Evolutionary conservation across 2,888 invertebrate genomes (phyloP), one percentile per base, ranked within the genome.

Genomic region (Drosophila meridiana): DNA sequence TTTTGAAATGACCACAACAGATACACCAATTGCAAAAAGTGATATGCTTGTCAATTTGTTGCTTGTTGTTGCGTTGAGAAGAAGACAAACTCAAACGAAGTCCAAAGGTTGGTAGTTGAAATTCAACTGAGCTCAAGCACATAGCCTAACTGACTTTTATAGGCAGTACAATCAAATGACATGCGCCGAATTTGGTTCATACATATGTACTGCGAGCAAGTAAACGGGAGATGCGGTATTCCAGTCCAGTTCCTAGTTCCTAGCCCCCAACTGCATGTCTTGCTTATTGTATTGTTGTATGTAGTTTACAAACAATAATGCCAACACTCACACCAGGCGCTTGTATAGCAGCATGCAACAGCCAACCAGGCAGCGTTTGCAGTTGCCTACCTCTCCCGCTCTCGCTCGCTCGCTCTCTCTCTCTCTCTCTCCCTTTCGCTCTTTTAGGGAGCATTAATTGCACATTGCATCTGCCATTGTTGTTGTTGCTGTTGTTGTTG

Each of bases 251-350:
- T 55, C 11, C 32, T 47, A n/a, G 61, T 52, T 52, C 28, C 56
- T 55, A 38, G 56, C 34, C 58, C 64, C 64, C 76, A 38, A 42
- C 62, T 45, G 38, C 78, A 66, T 80, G 83, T 80, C 87, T 82
- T 87, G 87, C 89, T 87, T 86, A 86, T 87, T 87, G 87, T 89
- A 89, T 87, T 87, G 87, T 87, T 87, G 87, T 87, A 87, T 87
- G 85, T 83, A 87, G 87, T 87, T 87, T 89, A 89, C 89, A 89
- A 89, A 87, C 87, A 87, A 87, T 87, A 87, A 89, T 87, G 80
- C 82, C 85, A 85, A 89, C 83, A 87, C 84, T 80, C 86, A 83
- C 71, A 82, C 83, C 74, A 67, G 42, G 47, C 30, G 43, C 38
- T 77, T 79, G 80, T 87, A 78, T 77, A 81, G 85, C 72, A 76